Evolutionary conservation across 2,113 vertebrate genomes (phyloP).

Genomic region (Xiphias gladius): DNA sequence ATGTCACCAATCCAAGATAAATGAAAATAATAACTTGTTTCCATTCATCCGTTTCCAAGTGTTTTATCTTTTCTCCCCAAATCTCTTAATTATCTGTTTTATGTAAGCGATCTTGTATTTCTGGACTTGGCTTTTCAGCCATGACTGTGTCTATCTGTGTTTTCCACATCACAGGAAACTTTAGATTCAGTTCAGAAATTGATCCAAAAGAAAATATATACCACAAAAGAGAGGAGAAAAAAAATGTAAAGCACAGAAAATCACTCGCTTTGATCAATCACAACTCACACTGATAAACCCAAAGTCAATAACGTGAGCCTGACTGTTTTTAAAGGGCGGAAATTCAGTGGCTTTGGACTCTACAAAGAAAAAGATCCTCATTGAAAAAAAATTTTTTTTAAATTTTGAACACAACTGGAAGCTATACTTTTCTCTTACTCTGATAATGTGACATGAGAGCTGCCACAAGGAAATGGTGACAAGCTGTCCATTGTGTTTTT

Average conservation of each 20-base stretch:
- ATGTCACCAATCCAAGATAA: background rate
- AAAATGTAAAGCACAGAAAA: slow-evolving; percentile 9
- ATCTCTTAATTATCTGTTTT: slow-evolving; percentile 4
- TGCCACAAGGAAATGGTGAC: background rate
- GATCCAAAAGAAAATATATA: slow-evolving; percentile 26
- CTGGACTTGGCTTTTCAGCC: slow-evolving; percentile 14
- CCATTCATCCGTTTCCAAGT: background rate
- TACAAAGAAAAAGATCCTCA: background rate
- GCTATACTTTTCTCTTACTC: background rate
- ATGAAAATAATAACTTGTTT: background rate
- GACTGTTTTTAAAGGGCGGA: background rate
- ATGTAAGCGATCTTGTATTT: background rate
- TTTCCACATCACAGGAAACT: slow-evolving; percentile 45
- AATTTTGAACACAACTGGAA: background rate
- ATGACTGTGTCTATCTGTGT: slow-evolving; percentile 13
- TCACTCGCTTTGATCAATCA: slow-evolving; percentile 30
- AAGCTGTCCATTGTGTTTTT: background rate
- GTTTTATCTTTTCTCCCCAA: background rate
- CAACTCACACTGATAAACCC: slow-evolving; percentile 8
- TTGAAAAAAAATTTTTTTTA: background rate
- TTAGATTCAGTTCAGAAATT: slow-evolving; percentile 16
- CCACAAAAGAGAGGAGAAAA: slow-evolving; percentile 22
- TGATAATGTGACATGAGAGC: background rate
- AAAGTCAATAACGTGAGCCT: slow-evolving; percentile 26
- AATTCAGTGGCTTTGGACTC: background rate